Evolutionary conservation across 2,888 invertebrate species (phyloP).

Genomic region (Nymphalis polychloros): DNA sequence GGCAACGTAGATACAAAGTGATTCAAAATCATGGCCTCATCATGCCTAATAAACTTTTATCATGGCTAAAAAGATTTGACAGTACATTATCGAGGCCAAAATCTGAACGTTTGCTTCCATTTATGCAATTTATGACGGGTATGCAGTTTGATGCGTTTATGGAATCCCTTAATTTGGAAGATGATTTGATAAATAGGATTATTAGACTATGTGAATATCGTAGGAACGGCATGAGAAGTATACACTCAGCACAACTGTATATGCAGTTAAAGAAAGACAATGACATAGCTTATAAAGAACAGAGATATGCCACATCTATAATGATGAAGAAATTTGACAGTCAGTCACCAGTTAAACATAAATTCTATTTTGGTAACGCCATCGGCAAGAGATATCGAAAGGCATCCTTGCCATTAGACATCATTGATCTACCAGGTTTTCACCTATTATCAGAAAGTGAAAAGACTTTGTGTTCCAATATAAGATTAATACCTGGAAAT

Average conservation of each 20-base stretch:
- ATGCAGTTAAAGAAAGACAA: constrained; percentile 84
- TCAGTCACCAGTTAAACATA: constrained; percentile 59
- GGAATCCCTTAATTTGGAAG: constrained; percentile 87
- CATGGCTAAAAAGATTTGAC: constrained; percentile 87
- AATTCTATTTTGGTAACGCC: constrained; percentile 28
- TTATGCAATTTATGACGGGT: constrained; percentile 89
- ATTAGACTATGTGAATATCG: constrained; percentile 84
- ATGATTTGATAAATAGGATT: constrained; percentile 84
- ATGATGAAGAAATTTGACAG: constrained; percentile 68
- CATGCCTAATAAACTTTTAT: constrained; percentile 85
- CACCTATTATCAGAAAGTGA: constrained; percentile 87
- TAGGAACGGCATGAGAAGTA: constrained; percentile 85
- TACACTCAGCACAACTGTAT: constrained; percentile 84
- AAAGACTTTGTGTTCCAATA: constrained; percentile 87
- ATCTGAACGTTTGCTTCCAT: constrained; percentile 84
- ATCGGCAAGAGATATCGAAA: constrained; percentile 58
- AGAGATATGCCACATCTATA: constrained; percentile 57
- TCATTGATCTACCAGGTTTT: constrained; percentile 89
- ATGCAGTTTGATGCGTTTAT: constrained; percentile 88
- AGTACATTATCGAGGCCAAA: constrained; percentile 80
- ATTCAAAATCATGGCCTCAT: constrained; percentile 91
- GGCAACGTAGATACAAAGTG: constrained; percentile 86
- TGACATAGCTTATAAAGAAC: constrained; percentile 78
- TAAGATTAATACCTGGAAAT: constrained; percentile 88
- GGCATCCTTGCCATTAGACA: constrained; percentile 78